These are phyloP conservation scores for Trissolcus basalis DNA, from an alignment of 1,140 invertebrate genomes.

Conservation along the genomic window DNA sequence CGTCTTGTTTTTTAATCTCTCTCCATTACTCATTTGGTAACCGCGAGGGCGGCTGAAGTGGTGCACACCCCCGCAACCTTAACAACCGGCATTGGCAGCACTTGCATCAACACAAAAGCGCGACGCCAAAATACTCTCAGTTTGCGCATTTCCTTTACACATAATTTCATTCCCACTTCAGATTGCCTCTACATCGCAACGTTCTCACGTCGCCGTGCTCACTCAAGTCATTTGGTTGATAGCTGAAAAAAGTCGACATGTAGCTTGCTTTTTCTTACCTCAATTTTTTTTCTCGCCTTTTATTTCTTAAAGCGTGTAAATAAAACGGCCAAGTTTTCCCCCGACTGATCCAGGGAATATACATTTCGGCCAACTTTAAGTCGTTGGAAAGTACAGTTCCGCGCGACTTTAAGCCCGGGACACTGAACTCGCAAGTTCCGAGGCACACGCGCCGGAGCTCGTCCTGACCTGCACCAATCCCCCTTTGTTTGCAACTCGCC, in stretches of 20 bases:
- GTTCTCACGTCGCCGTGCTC: too few species aligned
- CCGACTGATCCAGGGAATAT: slow-evolving; percentile 4
- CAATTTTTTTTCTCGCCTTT: neutral
- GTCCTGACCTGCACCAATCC: slow-evolving; percentile 23
- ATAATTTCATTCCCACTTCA: neutral
- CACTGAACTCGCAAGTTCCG: slow-evolving; percentile 32
- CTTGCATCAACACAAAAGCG: neutral
- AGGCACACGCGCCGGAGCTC: slow-evolving; percentile 6
- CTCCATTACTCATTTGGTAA: slow-evolving; percentile 43
- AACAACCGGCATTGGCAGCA: slow-evolving; percentile 27
- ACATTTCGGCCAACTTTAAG: slow-evolving; percentile 19
- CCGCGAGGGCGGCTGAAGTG: slow-evolving; percentile 40
- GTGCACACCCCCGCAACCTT: slow-evolving; percentile 16
- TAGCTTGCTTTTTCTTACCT: too few species aligned
- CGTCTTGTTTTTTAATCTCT: slow-evolving; percentile 38
- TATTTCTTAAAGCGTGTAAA: neutral
- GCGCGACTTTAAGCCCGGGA: slow-evolving; percentile 32
- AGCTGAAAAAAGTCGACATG: too few species aligned
- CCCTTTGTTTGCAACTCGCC: slow-evolving; percentile 38
- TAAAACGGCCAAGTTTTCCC: neutral
- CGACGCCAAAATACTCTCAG: too few species aligned
- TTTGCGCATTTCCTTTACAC: too few species aligned
- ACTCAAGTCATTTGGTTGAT: too few species aligned
- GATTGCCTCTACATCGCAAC: too few species aligned
- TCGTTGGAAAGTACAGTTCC: slow-evolving; percentile 22